Evolutionary conservation across 2,113 vertebrate species (phyloP), one percentile per base, ranked within the genome.

Genomic region (Phycodurus eques): DNA sequence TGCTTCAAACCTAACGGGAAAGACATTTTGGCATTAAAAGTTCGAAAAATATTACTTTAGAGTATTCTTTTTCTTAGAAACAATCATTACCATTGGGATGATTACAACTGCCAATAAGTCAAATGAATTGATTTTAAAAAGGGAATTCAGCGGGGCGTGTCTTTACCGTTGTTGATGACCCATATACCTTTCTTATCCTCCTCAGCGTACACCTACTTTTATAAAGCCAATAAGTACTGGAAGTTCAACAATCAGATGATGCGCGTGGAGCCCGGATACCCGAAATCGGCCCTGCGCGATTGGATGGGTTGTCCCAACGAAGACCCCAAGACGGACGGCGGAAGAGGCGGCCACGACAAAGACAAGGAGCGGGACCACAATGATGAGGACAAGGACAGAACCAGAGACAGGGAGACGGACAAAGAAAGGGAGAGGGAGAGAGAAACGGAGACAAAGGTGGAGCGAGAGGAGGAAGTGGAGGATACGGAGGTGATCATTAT

Each of bases 141-240:
- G 6, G 3, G 35, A 39, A 39, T 39, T 39, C 2, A 39, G 35
- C 35, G 35, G 2, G 2, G 5, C 35, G 6, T 39, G 35, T 39
- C 35, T 39, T 39, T 39, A 1, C 27, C 27, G 27, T 27, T 27
- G 27, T 27, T 27, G 27, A 14, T 47, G 46, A 2, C 7, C 47
- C 47, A 3, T 33, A 17, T 54, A 4, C 76, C 35, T 70, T 43
- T 72, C 15, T 61, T 27, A 17, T 14, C 14, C 27, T 51, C 62
- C 12, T 63, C 83, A 97, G 96, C 88, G 10, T 93, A 94, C 92
- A 96, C 95, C 1, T 96, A 96, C 88, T 97, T 97, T 89, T 96
- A 96, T 89, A 97, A 96, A 90, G 94, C 92, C 67, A 95, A 96
- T 80, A 95, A 94, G 71, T 97, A 97, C 86, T 97, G 96, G 96